Evolutionary conservation across 2,888 invertebrate species (phyloP).

Genomic region (Ormyrus rosae): DNA sequence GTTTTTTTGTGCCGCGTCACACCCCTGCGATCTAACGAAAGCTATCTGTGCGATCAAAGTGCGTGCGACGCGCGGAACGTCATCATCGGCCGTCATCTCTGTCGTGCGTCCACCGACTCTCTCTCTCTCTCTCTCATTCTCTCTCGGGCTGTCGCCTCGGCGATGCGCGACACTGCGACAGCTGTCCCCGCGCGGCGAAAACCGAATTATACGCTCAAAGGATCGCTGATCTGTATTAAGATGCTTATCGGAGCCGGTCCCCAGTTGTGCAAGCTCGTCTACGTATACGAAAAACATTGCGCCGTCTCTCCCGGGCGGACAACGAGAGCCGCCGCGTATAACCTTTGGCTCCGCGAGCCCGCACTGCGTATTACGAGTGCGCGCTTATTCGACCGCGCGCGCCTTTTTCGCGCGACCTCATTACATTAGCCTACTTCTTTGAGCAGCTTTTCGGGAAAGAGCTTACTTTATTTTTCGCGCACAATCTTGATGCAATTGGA

Average conservation of each 20-base stretch:
- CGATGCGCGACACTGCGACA: conserved; percentile 64
- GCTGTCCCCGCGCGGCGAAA: conserved; percentile 73
- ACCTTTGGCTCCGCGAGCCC: neutral
- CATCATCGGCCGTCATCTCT: conserved; percentile 62
- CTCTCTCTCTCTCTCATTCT: conserved; percentile 32
- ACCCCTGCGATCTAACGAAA: conserved; percentile 63
- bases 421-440: no score
- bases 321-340: conserved; percentile 3
- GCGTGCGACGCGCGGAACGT: conserved; percentile 58
- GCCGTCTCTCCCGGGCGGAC: neutral
- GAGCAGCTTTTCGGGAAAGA: no score
- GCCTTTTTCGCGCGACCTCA: no score
- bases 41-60: conserved; percentile 72
- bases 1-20: conserved; percentile 56
- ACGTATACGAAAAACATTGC: conserved; percentile 26
- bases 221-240: conserved; percentile 75
- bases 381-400: neutral
- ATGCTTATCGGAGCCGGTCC: conserved; percentile 67
- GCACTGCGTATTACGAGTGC: neutral
- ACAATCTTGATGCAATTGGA: no score
- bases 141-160: neutral
- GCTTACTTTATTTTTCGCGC: no score
- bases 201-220: conserved; percentile 75
- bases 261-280: conserved; percentile 41
- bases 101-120: neutral